phyloP scores from a whole-genome alignment of 2,113 vertebrate species.

The Panthera uncia region DNA sequence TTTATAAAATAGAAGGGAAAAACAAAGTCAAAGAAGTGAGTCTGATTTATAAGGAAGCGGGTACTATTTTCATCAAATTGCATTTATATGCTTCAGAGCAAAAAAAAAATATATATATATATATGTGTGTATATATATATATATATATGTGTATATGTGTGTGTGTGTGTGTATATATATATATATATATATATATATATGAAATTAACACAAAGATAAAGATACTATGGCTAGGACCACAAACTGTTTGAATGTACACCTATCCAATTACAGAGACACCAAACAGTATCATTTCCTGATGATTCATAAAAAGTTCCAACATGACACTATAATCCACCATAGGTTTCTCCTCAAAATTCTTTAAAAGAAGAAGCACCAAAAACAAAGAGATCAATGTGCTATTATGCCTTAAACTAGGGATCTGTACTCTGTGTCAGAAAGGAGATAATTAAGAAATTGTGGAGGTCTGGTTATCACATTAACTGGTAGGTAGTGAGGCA shows the following conservation, averaged over 20 bases:
- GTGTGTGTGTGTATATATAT: too few species aligned
- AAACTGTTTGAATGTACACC: background rate
- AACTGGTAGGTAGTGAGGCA: background rate
- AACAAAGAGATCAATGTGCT: background rate
- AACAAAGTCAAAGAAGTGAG: constrained; percentile 52
- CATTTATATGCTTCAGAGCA: constrained; percentile 70
- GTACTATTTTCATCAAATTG: constrained; percentile 62
- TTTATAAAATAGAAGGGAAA: background rate
- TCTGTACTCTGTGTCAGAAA: background rate
- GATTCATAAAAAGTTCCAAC: background rate
- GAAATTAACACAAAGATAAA: constrained; percentile 74
- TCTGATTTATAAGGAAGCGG: constrained; percentile 61
- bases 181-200: background rate
- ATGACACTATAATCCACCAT: background rate
- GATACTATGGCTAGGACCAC: background rate
- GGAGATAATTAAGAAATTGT: background rate
- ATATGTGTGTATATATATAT: too few species aligned
- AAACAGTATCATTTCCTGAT: background rate
- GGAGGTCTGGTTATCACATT: background rate
- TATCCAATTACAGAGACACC: constrained; percentile 55
- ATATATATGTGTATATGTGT: background rate
- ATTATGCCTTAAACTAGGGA: background rate
- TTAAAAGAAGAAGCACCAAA: background rate
- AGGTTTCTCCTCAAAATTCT: background rate
- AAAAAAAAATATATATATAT: background rate